phyloP scores from a whole-genome alignment of 2,888 invertebrate species.

The Chloroclystis v-ata region DNA sequence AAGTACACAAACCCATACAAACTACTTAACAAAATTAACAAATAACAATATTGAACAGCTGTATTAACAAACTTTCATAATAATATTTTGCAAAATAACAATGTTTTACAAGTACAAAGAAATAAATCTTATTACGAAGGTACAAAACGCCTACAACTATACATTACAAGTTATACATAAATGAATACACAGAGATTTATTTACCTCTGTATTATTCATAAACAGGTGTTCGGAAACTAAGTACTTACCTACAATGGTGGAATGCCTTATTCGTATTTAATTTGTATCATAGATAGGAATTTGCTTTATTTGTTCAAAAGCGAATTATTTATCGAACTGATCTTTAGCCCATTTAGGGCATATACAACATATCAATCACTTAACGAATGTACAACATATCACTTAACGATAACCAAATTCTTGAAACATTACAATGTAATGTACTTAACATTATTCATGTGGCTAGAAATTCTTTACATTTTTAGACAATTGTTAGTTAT shows the following conservation, averaged over 20 bases:
- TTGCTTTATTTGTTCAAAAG: neutral
- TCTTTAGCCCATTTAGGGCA: neutral
- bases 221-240: neutral
- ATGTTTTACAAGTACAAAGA: too few relatives aligned
- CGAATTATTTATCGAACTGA: neutral
- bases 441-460: neutral
- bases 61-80: too few relatives aligned
- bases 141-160: neutral
- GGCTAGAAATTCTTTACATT: too few relatives aligned
- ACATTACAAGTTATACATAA: too few relatives aligned
- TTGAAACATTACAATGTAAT: neutral
- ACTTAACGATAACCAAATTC: neutral
- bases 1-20: too few relatives aligned
- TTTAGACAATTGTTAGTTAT: too few relatives aligned
- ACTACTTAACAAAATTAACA: too few relatives aligned
- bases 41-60: too few relatives aligned
- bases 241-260: neutral
- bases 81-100: too few relatives aligned
- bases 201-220: too few relatives aligned
- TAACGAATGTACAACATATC: too few relatives aligned
- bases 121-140: neutral
- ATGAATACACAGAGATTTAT: too few relatives aligned
- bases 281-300: constrained; percentile 1
- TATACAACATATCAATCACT: neutral
- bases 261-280: neutral